phyloP scores from a whole-genome alignment of 2,113 vertebrate species.

The Carassius gibelio region DNA sequence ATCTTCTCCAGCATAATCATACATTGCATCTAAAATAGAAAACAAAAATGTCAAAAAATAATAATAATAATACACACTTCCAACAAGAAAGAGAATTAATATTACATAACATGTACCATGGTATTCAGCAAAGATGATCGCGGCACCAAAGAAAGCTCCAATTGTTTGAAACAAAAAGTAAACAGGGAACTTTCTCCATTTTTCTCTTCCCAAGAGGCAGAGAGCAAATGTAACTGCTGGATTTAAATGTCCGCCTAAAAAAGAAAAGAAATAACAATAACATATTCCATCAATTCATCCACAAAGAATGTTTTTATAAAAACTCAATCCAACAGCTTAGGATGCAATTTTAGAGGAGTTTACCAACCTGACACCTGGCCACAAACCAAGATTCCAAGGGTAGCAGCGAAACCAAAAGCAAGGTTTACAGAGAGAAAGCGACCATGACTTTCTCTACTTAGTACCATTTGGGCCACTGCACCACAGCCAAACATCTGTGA shows the following conservation, averaged over 20 bases:
- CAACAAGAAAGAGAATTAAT: not conserved
- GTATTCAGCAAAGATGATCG: conserved; percentile 90
- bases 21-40: conserved; percentile 82
- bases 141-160: conserved; percentile 88
- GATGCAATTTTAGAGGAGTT: conserved; percentile 35
- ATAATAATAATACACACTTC: not conserved
- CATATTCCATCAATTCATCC: conserved; percentile 1
- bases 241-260: conserved; percentile 91
- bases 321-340: not conserved
- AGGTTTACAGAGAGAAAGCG: conserved; percentile 92
- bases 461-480: conserved; percentile 83
- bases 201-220: conserved; percentile 89
- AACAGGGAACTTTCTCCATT: conserved; percentile 91
- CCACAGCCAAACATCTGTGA: conserved; percentile 95
- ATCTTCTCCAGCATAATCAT: conserved; percentile 68
- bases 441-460: conserved; percentile 86
- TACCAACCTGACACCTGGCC: conserved; percentile 91
- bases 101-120: conserved; percentile 77
- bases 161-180: conserved; percentile 89
- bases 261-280: not conserved
- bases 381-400: conserved; percentile 86
- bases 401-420: conserved; percentile 93
- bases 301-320: not conserved
- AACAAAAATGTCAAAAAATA: not conserved
- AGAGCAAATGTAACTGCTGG: conserved; percentile 94